Evolutionary conservation across 2,113 vertebrate genomes (phyloP).

Genomic region (Crotalus helleri): DNA sequence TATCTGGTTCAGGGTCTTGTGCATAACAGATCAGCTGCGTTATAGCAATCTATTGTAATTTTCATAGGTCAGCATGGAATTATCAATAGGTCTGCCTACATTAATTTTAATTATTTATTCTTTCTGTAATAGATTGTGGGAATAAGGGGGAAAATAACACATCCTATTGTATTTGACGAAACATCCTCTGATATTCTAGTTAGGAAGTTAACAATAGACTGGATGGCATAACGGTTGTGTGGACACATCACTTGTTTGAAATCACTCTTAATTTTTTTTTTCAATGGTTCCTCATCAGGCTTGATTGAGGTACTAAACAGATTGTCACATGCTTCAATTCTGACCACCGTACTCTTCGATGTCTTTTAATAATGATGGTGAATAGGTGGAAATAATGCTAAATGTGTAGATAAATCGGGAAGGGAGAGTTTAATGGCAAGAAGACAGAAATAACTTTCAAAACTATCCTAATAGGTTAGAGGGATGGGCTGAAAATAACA

Average conservation of each 20-base stretch:
- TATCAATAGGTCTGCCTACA: not conserved
- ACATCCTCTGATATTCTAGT: not conserved
- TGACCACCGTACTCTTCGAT: not conserved
- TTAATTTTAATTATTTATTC: not conserved
- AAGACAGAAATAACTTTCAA: not conserved
- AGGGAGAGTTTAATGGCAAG: not conserved
- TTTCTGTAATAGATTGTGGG: not conserved
- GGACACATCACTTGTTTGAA: not conserved
- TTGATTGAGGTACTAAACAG: not conserved
- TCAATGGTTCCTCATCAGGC: not conserved
- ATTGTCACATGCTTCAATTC: not conserved
- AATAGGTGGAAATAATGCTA: not conserved
- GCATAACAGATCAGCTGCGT: not conserved
- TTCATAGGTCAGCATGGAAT: not conserved
- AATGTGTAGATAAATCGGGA: not conserved
- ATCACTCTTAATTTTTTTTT: not conserved
- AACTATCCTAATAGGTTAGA: not conserved
- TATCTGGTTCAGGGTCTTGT: not conserved
- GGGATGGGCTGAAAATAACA: not conserved
- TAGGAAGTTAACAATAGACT: not conserved
- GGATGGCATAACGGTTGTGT: not conserved
- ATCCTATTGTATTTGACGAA: not conserved
- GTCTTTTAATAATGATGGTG: not conserved
- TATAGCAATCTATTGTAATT: not conserved
- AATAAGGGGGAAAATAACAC: not conserved